Base-by-base conservation (phyloP, 2,797 vertebrate species). In the Pangasius krempfi region DNA sequence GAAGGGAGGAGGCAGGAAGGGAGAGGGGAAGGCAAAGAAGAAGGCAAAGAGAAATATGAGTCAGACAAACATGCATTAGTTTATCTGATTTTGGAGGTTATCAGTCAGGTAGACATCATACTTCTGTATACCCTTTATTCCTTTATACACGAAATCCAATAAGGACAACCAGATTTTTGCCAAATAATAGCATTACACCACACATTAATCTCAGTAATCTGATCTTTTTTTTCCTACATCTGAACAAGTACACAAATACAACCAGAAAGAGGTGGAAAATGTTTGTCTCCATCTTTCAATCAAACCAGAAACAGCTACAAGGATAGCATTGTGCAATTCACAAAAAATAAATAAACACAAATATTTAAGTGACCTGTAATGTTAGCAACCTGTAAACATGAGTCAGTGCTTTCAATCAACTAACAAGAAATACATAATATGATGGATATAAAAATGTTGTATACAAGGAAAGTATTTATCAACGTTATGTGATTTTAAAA, bases 1-100 rank as follows among this genome's bases (percentile, higher is more conserved):
- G 94, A 92, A 95, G 90, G 82, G n/a, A 86, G 68, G n/a, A 88
- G 16, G 84, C 50, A 85, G 1, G 33, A 54, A 22, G 8, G 18
- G 58, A 56, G 54, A 16, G 5, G 40, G 70, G 70, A 10, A 20
- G 78, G 78, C 16, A 37, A 56, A 82, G n/a, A 16, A 78, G 5
- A 60, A 7, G 44, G 33, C 79, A 62, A 27, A 33, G 4, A n/a
- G 18, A 86, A 70, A 76, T 1, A 62, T 40, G 54, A n/a, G n/a
- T 66, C 13, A 72, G 2, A 73, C 72, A 18, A 54, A 85, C 84
- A 33, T 76, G 30, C 5, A 37, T 58, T 80, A 6, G 25, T n/a
- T n/a, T 50, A 30, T 54, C 75, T 52, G 78, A 80, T 58, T 79
- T 56, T 33, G n/a, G 52, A 1, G n/a, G 44, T n/a, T n/a, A 76